Percentiles rank a stretch among this genome's conserved stretches.
Conservation (phyloP, 2,113 vertebrate species). For the Buteo buteo region DNA sequence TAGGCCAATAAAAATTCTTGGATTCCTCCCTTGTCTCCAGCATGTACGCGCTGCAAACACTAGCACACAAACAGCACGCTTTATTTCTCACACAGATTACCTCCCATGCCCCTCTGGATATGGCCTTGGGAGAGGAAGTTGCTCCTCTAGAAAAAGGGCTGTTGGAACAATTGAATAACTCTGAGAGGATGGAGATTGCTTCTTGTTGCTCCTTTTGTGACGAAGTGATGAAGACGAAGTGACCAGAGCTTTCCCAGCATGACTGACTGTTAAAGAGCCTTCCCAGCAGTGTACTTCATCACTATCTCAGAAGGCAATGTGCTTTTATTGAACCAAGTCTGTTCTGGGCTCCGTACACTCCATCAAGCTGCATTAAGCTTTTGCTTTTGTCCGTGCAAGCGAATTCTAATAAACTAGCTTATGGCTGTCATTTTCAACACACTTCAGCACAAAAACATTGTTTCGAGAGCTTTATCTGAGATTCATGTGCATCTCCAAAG, state of each 20-base stretch:
- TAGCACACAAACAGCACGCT: rapidly evolving
- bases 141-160: background rate
- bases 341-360: background rate
- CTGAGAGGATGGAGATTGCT: background rate
- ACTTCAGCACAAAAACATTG: background rate
- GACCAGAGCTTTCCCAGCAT: background rate
- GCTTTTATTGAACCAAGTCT: background rate
- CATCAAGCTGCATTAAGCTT: background rate
- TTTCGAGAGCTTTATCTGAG: background rate
- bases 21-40: background rate
- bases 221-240: rapidly evolving
- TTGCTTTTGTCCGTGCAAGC: background rate
- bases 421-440: background rate
- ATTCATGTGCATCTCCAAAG: background rate
- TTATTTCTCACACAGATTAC: background rate
- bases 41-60: background rate
- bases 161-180: background rate
- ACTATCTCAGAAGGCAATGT: background rate
- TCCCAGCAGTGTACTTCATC: background rate
- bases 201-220: background rate
- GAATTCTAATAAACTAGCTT: background rate
- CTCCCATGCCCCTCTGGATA: rapidly evolving
- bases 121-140: background rate
- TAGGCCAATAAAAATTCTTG: background rate
- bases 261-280: background rate